These are phyloP conservation scores for Dascyllus trimaculatus DNA, from an alignment of 2,113 vertebrate species.

Conservation along the genomic window DNA sequence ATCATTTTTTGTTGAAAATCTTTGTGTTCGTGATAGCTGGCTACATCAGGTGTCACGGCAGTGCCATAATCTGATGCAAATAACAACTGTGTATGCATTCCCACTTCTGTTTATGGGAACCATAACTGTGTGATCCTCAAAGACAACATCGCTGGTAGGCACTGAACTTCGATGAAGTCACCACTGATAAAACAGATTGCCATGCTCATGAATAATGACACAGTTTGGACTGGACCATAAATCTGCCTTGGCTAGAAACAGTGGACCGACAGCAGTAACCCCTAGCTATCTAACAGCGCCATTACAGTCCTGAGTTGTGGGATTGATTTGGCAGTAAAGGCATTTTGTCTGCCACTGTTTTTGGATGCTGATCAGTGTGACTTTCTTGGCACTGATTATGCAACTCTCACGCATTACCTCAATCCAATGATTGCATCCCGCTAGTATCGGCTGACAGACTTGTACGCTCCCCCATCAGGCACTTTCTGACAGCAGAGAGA, in stretches of 20 bases:
- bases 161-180: constrained; percentile 7
- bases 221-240: constrained; percentile 25
- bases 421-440: constrained; percentile 26
- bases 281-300: constrained; percentile 12
- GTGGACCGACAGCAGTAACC: neutral
- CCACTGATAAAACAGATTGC: constrained; percentile 28
- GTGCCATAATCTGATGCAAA: no score
- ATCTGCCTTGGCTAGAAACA: constrained; percentile 29
- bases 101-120: no score
- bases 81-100: no score
- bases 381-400: constrained; percentile 30
- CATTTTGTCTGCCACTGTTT: constrained; percentile 42
- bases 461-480: constrained; percentile 37
- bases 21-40: no score
- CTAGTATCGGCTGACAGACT: constrained; percentile 23
- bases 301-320: constrained; percentile 25
- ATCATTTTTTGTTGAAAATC: no score
- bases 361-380: constrained; percentile 42
- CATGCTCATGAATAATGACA: constrained; percentile 30
- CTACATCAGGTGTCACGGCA: no score
- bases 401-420: constrained; percentile 21
- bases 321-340: constrained; percentile 40
- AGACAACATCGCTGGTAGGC: neutral
- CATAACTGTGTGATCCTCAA: no score
- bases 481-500: constrained; percentile 24